phyloP scores from a whole-genome alignment of 2,797 vertebrate genomes.

The Hypotaenidia okinawae region DNA sequence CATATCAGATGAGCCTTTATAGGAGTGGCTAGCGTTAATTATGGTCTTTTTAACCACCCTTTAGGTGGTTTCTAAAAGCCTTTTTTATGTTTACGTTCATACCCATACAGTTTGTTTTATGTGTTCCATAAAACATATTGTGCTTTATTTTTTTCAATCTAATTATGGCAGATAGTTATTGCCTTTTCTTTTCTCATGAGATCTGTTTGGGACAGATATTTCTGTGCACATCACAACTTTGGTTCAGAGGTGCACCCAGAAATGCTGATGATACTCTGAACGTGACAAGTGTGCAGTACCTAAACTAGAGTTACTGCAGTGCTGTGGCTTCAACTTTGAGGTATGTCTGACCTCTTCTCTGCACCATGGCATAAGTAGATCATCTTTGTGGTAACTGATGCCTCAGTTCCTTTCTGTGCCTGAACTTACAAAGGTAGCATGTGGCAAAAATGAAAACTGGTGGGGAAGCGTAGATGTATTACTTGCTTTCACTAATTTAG shows the following conservation, averaged over 20 bases:
- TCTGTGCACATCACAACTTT: not conserved
- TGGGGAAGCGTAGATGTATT: not conserved
- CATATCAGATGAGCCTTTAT: not conserved
- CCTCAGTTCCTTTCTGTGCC: not conserved
- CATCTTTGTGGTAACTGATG: not conserved
- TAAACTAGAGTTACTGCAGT: not conserved
- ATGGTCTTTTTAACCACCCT: not conserved
- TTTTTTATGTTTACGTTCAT: not conserved
- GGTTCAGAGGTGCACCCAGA: not conserved
- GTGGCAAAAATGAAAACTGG: not conserved
- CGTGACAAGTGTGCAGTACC: rapidly evolving
- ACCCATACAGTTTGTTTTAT: not conserved
- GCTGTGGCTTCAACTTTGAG: not conserved
- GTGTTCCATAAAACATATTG: not conserved
- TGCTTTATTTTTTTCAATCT: not conserved
- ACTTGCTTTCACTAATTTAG: not conserved
- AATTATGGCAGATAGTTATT: not conserved
- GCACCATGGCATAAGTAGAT: not conserved
- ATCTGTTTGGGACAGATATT: not conserved
- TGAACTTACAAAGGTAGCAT: not conserved
- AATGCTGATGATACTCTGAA: not conserved
- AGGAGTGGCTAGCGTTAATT: not conserved
- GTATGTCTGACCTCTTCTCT: not conserved
- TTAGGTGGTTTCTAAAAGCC: not conserved
- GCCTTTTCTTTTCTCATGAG: not conserved